Evolutionary conservation across 1,140 invertebrate genomes (phyloP).

Genomic region (Rhagoletis pomonella): DNA sequence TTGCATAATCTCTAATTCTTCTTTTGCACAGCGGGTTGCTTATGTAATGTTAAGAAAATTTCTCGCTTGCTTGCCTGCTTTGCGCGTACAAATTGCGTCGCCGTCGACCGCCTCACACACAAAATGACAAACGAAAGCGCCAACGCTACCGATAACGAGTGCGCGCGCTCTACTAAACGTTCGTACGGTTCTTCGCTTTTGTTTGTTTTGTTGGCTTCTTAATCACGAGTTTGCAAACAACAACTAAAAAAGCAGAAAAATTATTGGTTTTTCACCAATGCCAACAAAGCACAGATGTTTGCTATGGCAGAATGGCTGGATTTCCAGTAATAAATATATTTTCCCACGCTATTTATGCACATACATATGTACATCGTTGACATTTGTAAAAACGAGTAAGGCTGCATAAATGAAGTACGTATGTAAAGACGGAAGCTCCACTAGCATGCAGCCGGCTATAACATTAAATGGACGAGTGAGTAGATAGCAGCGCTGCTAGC

Average conservation of each 20-base stretch:
- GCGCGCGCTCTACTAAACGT: background rate
- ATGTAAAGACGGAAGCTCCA: background rate
- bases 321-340: conserved; percentile 2
- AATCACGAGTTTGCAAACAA: conserved; percentile 8
- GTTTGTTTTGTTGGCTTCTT: background rate
- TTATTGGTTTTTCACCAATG: conserved; percentile 9
- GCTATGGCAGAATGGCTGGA: background rate
- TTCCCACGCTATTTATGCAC: background rate
- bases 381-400: conserved; percentile 12
- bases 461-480: background rate
- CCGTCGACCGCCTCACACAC: background rate
- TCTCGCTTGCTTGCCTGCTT: background rate
- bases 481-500: too few relatives aligned
- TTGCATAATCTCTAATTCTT: conserved; percentile 2
- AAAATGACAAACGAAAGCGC: background rate
- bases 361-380: background rate
- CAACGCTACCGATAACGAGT: background rate
- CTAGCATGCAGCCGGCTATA: background rate
- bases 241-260: background rate
- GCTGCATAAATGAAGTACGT: background rate
- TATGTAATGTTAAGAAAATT: conserved; percentile 32
- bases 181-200: background rate
- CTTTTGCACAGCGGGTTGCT: background rate
- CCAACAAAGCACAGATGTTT: background rate
- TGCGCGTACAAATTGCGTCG: background rate